phyloP scores from a whole-genome alignment of 2,797 vertebrate genomes.

The Enteromius thamalakanensis region DNA sequence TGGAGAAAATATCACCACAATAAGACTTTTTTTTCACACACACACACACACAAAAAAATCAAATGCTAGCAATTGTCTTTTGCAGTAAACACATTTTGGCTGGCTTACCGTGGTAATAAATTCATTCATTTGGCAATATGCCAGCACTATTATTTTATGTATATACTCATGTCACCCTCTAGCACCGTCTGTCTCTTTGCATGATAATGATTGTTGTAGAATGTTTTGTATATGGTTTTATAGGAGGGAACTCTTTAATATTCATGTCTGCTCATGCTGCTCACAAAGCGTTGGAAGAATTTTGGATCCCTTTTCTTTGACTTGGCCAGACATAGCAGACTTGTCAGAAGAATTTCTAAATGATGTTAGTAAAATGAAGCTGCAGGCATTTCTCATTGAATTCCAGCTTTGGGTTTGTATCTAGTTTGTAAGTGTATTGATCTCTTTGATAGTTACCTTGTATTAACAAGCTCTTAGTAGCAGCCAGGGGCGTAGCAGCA shows the following conservation, averaged over 20 bases:
- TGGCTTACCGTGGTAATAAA: conserved; percentile 72
- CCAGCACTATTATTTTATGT: conserved; percentile 68
- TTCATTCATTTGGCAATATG: conserved; percentile 70
- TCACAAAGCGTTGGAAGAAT: conserved; percentile 15
- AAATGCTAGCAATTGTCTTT: conserved; percentile 15
- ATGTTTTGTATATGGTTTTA: conserved; percentile 39
- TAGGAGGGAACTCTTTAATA: conserved; percentile 29
- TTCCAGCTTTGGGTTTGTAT: conserved; percentile 2
- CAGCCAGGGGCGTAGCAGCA: not conserved
- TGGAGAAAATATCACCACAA: not conserved
- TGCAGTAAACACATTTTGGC: conserved; percentile 62
- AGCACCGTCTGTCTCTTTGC: conserved; percentile 69
- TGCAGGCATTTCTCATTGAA: conserved; percentile 13
- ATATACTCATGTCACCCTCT: conserved; percentile 62
- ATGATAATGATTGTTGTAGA: conserved; percentile 61
- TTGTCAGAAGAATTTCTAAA: conserved; percentile 31
- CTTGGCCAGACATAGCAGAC: conserved; percentile 18
- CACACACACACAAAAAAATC: not conserved
- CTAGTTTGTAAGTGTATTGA: not conserved
- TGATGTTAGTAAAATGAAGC: conserved; percentile 34
- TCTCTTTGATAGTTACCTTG: conserved; percentile 9
- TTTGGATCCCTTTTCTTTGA: conserved; percentile 32
- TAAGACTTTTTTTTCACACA: not conserved
- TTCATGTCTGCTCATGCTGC: conserved; percentile 15
- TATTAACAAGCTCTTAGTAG: conserved; percentile 11